Base-by-base conservation (phyloP, 1,140 invertebrate genomes). In the Oscheius sp. region DNA sequence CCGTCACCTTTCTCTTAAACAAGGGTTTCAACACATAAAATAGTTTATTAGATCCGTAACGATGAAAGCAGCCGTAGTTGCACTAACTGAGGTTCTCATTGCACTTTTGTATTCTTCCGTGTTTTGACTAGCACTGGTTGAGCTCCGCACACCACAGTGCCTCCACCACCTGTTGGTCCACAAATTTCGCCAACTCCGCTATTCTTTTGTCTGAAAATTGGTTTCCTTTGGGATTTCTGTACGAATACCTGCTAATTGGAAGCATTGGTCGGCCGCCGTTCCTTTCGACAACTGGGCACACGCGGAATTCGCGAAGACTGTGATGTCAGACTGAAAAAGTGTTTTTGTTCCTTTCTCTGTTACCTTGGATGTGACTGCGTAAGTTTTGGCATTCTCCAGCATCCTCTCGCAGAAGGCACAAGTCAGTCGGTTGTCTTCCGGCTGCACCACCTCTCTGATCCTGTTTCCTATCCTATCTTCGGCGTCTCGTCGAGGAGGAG, bases 321-420 rank as follows among this genome's bases (percentile, higher is more conserved):
- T 63, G 18, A 78, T 78, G 45, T 78, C 77, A 0, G 77, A 46
- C 75, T 76, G 65, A 31, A 76, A 62, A 18, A 20, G 15, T 15
- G 29, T 31, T 23, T 31, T 62, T 62, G 7, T 3, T 31, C 26
- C 3, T 31, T 62, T 23, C 15, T 55, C 49, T 15, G 32, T 18
- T 36, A 76, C 75, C 59, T 78, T 78, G 1, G 74, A 63, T 15
- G 69, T 65, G 18, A 77, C 65, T 46, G 77, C 77, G 68, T 78
- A 78, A n/a, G 61, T 78, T 61, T 74, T 77, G 18, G 70, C 77
- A 61, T 77, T 78, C 31, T 76, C 71, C 23, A 78, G 34, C 77
- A 78, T 78, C 49, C 77, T 36, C 38, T 78, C 74, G 42, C 77
- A 78, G 59, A 78, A 78, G n/a, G 68, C 58, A 66, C 77, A 78